Evolutionary conservation across 1,140 invertebrate species (phyloP).

Genomic region (Dinoponera quadriceps): DNA sequence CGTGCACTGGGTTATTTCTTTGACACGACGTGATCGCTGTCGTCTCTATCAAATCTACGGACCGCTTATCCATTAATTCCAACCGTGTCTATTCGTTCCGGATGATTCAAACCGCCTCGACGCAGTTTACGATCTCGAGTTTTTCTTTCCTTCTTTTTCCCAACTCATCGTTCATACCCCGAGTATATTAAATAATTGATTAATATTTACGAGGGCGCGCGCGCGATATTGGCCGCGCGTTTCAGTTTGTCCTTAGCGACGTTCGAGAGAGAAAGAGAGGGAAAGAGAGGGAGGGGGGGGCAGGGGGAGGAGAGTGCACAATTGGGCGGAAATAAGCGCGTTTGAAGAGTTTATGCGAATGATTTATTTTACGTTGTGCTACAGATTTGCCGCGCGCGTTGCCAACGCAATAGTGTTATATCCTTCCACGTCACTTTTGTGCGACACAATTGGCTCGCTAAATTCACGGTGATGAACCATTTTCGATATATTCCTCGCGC

Average conservation of each 20-base stretch:
- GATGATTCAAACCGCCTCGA: conserved; percentile 9
- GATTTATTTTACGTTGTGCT: conserved; percentile 18
- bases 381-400: background rate
- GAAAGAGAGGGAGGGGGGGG: background rate
- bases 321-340: background rate
- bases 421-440: conserved; percentile 10
- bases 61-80: conserved; percentile 38
- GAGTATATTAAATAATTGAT: background rate
- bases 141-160: conserved; percentile 22
- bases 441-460: conserved; percentile 23
- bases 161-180: background rate
- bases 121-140: background rate
- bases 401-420: background rate
- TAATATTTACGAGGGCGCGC: background rate
- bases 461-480: conserved; percentile 35
- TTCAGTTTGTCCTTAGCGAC: no score
- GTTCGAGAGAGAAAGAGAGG: no score
- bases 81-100: conserved; percentile 37
- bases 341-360: background rate
- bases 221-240: no score
- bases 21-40: conserved; percentile 40
- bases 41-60: conserved; percentile 62
- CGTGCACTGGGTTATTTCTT: conserved; percentile 59
- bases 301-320: background rate
- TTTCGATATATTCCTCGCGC: conserved; percentile 59